Evolutionary conservation across 2,888 invertebrate genomes (phyloP).

Genomic region (Apantesis nais): DNA sequence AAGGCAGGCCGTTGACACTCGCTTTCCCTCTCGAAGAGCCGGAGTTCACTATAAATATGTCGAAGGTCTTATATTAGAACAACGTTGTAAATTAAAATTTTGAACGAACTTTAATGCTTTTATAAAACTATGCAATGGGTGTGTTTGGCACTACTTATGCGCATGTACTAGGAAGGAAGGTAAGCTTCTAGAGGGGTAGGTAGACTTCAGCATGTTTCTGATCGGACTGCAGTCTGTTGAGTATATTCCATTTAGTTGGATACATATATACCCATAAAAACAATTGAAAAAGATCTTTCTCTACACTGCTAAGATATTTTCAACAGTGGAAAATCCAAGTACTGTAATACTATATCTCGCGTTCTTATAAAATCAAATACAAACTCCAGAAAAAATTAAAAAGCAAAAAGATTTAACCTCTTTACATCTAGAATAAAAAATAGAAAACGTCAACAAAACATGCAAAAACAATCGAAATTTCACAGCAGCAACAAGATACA

Average conservation of each 20-base stretch:
- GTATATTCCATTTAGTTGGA: neutral
- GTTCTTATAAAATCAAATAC: neutral
- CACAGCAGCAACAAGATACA: constrained; percentile 56
- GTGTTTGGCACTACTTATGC: neutral
- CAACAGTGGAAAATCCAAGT: neutral
- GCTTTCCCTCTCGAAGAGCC: constrained; percentile 67
- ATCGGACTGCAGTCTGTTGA: neutral
- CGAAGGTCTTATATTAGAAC: constrained; percentile 39
- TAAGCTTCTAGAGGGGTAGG: neutral
- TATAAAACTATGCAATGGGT: neutral
- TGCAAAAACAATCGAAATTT: constrained; percentile 32
- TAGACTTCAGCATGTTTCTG: neutral
- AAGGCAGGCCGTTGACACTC: constrained; percentile 73
- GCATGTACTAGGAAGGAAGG: too few species aligned
- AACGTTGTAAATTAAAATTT: constrained; percentile 25
- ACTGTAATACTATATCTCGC: neutral
- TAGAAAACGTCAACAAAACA: constrained; percentile 34
- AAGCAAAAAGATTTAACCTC: neutral
- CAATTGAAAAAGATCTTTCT: neutral
- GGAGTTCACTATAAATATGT: constrained; percentile 57
- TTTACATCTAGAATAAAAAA: neutral
- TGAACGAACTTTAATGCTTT: constrained; percentile 17
- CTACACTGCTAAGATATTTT: neutral
- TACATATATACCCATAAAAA: neutral
- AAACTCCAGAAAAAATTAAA: neutral